Evolutionary conservation across 1,140 invertebrate species (phyloP), one percentile per base, ranked within the genome.

Genomic region (Gonioctena quinquepunctata): DNA sequence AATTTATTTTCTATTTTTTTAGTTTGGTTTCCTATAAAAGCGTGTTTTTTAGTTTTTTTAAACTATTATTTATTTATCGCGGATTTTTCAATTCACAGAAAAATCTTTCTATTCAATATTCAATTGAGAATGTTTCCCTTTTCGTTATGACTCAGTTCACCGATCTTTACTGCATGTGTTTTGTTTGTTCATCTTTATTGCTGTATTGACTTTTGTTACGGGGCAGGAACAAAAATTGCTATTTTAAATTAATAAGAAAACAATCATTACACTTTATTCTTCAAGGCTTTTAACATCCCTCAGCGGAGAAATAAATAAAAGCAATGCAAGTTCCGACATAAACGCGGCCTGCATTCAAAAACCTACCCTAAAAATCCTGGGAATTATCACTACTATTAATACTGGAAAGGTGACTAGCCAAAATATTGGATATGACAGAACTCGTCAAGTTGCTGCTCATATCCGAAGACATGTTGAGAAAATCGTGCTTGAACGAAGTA

Each of bases 401-500:
- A 52, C 68, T 75, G 5, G 79, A 78, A 59, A 81, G 75, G 70
- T 74, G 73, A 18, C 77, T 74, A 64, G 79, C 70, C 33, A 80
- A 74, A 28, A 72, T 74, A 28, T 74, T 77, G 5, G 79, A 81
- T 62, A 81, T 77, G 49, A 82, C 74, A n/a, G 81, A 81, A 74
- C 80, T 78, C 61, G 78, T 81, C 8, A 80, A 77, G 59, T 75
- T 80, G 1, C 77, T 77, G 70, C 79, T 81, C 71, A 80, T 80
- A 69, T 83, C 81, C 3, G 80, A 76, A 1, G 81, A 76, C 59
- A 80, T 79, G 63, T 82, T 78, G 42, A 80, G 74, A 69, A 81
- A 81, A 68, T 76, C 78, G 4, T 76, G 78, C 67, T 75, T 80
- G 49, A 67, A 75, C n/a, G 73, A 73, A 67, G 72, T 76, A 19